Conservation (phyloP, 1,140 invertebrate genomes). For the Drosophila lowei region DNA sequence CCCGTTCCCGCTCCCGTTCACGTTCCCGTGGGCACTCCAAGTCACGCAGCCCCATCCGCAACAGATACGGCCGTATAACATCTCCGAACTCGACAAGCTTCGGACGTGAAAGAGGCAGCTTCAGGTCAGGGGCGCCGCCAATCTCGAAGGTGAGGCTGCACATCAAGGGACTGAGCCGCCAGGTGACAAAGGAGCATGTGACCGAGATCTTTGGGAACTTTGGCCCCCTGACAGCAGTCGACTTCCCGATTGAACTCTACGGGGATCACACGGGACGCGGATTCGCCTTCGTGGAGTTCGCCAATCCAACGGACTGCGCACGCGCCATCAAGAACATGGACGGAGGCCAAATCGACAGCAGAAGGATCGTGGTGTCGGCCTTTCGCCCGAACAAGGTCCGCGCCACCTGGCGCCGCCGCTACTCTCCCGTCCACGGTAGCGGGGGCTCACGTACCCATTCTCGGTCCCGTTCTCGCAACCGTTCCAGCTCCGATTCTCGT, state of each 20-base stretch:
- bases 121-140: no score
- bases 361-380: slow-evolving; percentile 43
- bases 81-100: no score
- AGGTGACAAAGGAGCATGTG: slow-evolving; percentile 59
- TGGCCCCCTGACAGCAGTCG: slow-evolving; percentile 47
- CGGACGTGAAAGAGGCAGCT: no score
- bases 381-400: slow-evolving; percentile 27
- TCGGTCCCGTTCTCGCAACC: no score
- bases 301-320: slow-evolving; percentile 44
- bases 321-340: slow-evolving; percentile 55
- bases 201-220: slow-evolving; percentile 58
- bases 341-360: slow-evolving; percentile 56
- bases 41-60: no score
- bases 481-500: no score
- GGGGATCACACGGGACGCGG: slow-evolving; percentile 28
- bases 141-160: slow-evolving; percentile 41
- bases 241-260: slow-evolving; percentile 50
- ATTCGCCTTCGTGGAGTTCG: slow-evolving; percentile 59
- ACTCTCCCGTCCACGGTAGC: slow-evolving; percentile 32
- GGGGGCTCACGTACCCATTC: no score
- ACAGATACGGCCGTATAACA: no score
- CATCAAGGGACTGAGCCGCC: slow-evolving; percentile 46
- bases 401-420: neutral
- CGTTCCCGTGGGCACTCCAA: no score
- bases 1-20: no score